Percentiles rank a stretch among this genome's conserved stretches.
Evolutionary conservation across 2,113 vertebrate species (phyloP).

Genomic region (Nothobranchius kuhntae): DNA sequence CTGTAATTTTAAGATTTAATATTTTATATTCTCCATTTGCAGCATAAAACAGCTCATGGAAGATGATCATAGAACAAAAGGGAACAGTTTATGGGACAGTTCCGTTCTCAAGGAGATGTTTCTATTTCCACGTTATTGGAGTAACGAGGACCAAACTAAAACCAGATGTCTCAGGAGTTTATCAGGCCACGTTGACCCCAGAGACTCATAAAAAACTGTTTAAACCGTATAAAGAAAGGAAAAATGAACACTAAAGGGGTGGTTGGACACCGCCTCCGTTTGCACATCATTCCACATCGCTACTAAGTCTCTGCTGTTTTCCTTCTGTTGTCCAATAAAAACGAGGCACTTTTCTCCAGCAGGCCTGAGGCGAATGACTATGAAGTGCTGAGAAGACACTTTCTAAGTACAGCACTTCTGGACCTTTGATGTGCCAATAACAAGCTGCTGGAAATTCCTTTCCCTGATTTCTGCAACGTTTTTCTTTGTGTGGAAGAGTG

Average conservation of each 20-base stretch:
- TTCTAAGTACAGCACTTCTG: conserved; percentile 36
- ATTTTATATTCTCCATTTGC: no score
- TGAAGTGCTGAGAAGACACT: conserved; percentile 55
- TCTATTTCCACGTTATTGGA: neutral
- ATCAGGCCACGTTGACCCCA: conserved; percentile 9
- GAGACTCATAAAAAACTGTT: conserved; percentile 22
- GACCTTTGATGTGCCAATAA: conserved; percentile 50
- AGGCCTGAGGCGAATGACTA: conserved; percentile 11
- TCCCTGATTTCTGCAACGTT: conserved; percentile 21
- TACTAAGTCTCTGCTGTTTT: conserved; percentile 66
- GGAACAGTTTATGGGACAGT: neutral
- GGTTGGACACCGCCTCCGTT: conserved; percentile 20
- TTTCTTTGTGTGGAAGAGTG: conserved; percentile 47
- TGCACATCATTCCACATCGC: conserved; percentile 34
- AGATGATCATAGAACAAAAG: no score
- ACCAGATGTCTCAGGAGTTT: conserved; percentile 10
- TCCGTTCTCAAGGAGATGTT: neutral
- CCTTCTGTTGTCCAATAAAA: conserved; percentile 52
- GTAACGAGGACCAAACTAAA: conserved; percentile 12
- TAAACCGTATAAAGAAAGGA: neutral
- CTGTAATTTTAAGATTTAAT: no score
- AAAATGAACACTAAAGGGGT: neutral
- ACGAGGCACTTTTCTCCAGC: conserved; percentile 9
- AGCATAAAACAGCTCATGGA: no score
- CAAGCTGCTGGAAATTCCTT: conserved; percentile 49